Conservation (phyloP, 2,888 invertebrate genomes). For the Branchellion lobata region DNA sequence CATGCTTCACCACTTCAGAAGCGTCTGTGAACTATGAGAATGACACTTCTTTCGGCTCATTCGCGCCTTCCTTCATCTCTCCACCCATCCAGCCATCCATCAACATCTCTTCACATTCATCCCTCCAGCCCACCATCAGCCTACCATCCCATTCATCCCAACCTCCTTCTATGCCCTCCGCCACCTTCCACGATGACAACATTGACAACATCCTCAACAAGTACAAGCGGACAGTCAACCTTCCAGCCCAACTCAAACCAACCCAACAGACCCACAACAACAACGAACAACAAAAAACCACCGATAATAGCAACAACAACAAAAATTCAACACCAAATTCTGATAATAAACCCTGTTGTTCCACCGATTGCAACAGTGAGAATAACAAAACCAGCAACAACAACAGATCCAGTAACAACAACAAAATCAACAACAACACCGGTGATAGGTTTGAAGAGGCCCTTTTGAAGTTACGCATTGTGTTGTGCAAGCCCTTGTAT, state of each 20-base stretch:
- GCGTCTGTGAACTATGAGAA: too few relatives aligned
- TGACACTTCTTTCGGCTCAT: too few relatives aligned
- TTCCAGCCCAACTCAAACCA: background rate
- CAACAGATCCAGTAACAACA: too few relatives aligned
- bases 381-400: background rate
- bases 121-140: background rate
- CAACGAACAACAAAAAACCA: background rate
- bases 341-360: too few relatives aligned
- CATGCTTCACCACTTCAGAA: too few relatives aligned
- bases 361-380: background rate
- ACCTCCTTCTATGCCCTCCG: background rate
- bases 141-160: background rate
- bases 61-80: too few relatives aligned
- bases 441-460: background rate
- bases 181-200: background rate
- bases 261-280: background rate
- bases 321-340: background rate
- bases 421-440: too few relatives aligned
- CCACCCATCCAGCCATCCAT: background rate
- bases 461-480: background rate
- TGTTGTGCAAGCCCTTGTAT: background rate
- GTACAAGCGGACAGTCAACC: background rate
- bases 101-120: background rate
- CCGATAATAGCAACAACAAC: background rate
- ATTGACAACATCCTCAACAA: background rate